phyloP scores from a whole-genome alignment of 2,888 invertebrate species.

The Philhelius pedissequus region DNA sequence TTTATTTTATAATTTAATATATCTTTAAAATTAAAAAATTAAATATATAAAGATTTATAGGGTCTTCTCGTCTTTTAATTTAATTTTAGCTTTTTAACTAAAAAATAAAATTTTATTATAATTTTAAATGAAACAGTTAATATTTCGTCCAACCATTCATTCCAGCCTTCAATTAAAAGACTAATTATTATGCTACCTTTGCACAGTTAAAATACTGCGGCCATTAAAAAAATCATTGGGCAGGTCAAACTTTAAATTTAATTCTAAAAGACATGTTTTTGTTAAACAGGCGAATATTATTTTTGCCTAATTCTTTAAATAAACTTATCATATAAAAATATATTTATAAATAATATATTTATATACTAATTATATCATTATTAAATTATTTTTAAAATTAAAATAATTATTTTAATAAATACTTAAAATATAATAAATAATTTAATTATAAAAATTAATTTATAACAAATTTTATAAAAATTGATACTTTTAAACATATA shows the following conservation, averaged over 20 bases:
- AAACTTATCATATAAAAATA: slow-evolving; percentile 76
- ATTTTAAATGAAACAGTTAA: slow-evolving; percentile 81
- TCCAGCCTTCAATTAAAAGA: slow-evolving; percentile 88
- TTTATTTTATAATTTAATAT: slow-evolving; percentile 73
- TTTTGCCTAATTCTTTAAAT: slow-evolving; percentile 84
- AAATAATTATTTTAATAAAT: slow-evolving; percentile 78
- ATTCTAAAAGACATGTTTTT: slow-evolving; percentile 86
- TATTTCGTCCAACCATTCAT: slow-evolving; percentile 87
- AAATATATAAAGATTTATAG: slow-evolving; percentile 85
- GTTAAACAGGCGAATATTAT: slow-evolving; percentile 86
- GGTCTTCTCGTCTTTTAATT: slow-evolving; percentile 88
- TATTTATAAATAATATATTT: slow-evolving; percentile 71
- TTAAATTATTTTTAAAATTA: slow-evolving; percentile 79
- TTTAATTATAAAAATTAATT: slow-evolving; percentile 80
- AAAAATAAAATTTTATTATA: slow-evolving; percentile 81
- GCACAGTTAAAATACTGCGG: slow-evolving; percentile 89
- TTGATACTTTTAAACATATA: slow-evolving; percentile 82
- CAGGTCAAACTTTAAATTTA: slow-evolving; percentile 85
- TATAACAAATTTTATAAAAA: slow-evolving; percentile 79
- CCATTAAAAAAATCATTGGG: slow-evolving; percentile 88
- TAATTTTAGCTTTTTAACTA: slow-evolving; percentile 84
- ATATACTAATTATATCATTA: slow-evolving; percentile 83
- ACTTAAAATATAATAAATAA: slow-evolving; percentile 78
- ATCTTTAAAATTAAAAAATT: slow-evolving; percentile 76
- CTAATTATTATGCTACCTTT: slow-evolving; percentile 90